Evolutionary conservation across 2,113 vertebrate species (phyloP).

Genomic region (Ascaphus truei): DNA sequence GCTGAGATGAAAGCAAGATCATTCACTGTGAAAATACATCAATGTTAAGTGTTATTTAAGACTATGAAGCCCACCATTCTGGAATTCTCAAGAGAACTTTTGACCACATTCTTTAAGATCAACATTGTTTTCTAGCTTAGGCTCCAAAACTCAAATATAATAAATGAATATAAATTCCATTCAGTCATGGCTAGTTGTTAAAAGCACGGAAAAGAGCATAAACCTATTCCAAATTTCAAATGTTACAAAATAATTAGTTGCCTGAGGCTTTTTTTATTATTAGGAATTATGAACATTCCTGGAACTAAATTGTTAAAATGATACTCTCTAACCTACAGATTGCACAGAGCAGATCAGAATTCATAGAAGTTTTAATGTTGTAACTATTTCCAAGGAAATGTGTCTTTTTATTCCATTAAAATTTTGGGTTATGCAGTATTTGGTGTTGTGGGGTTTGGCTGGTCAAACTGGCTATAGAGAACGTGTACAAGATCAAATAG

Average conservation of each 20-base stretch:
- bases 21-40: too few relatives aligned
- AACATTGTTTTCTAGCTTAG: background rate
- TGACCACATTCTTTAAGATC: background rate
- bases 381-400: conserved; percentile 3
- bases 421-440: background rate
- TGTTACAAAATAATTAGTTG: background rate
- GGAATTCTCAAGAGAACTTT: background rate
- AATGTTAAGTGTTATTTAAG: too few relatives aligned
- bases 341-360: background rate
- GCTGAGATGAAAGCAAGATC: too few relatives aligned
- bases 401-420: conserved; percentile 7
- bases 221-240: background rate
- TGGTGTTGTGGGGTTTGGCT: conserved; percentile 5
- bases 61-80: background rate
- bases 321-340: conserved; percentile 23
- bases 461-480: background rate
- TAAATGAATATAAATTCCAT: conserved; percentile 22
- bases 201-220: background rate
- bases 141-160: conserved; percentile 1
- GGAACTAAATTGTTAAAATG: conserved; percentile 11
- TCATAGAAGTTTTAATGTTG: background rate
- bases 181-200: conserved; percentile 14
- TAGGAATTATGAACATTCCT: conserved; percentile 15
- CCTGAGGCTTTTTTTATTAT: conserved; percentile 17
- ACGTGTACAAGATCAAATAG: background rate